A percentile compares a stretch with the other conserved stretches of the same genome.
Evolutionary conservation across 2,113 vertebrate species (phyloP).

Genomic region (Corythoichthys intestinalis): DNA sequence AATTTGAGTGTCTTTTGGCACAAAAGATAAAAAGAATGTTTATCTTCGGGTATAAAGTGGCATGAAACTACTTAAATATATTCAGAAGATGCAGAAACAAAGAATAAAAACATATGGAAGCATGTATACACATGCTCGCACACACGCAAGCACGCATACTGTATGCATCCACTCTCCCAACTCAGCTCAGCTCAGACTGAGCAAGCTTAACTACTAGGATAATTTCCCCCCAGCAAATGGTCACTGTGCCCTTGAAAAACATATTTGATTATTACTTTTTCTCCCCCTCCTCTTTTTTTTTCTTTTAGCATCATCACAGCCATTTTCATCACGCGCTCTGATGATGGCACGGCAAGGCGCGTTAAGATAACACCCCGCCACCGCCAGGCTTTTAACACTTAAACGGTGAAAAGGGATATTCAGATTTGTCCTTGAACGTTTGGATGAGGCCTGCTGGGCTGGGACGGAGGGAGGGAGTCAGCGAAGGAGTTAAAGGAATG

Average conservation of each 20-base stretch:
- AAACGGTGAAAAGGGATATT: conserved; percentile 79
- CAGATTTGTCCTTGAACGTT: conserved; percentile 79
- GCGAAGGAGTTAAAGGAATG: conserved; percentile 64
- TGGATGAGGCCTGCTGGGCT: conserved; percentile 65
- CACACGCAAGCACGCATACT: conserved; percentile 18
- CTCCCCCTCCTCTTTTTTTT: conserved; percentile 65
- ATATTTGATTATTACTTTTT: conserved; percentile 78
- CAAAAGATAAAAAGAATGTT: conserved; percentile 46
- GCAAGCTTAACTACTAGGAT: conserved; percentile 73
- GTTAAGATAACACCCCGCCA: conserved; percentile 72
- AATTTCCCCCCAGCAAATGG: conserved; percentile 75
- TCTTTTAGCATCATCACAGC: conserved; percentile 76
- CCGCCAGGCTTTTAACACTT: conserved; percentile 81
- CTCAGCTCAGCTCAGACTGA: conserved; percentile 62
- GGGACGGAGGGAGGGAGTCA: conserved; percentile 51
- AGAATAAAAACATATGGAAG: conserved; percentile 19
- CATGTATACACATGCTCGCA: conserved; percentile 1
- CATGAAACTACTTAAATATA: conserved; percentile 11
- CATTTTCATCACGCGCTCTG: conserved; percentile 72
- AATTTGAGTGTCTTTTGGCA: conserved; percentile 49
- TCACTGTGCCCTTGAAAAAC: conserved; percentile 78
- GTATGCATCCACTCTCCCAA: conserved; percentile 47
- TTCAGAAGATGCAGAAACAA: conserved; percentile 13
- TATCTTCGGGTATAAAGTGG: conserved; percentile 5
- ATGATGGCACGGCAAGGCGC: conserved; percentile 67